phyloP scores from a whole-genome alignment of 2,797 vertebrate species.

The Melopsittacus undulatus region DNA sequence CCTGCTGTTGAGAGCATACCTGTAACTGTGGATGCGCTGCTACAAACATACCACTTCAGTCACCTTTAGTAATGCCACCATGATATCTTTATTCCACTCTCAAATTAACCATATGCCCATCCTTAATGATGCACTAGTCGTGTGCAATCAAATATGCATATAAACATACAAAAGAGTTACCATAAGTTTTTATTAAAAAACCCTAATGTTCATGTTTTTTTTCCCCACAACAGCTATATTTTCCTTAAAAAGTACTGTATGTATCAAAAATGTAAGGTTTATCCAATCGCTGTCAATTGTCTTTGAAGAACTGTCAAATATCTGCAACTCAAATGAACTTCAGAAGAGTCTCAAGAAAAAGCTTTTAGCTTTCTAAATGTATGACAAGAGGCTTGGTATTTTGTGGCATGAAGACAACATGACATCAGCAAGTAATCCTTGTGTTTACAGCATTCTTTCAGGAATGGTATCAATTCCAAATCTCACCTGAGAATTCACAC shows the following conservation, averaged over 20 bases:
- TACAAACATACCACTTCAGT: background rate
- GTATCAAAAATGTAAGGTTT: conserved; percentile 72
- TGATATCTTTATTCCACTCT: conserved; percentile 41
- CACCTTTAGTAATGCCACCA: background rate
- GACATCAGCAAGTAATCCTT: background rate
- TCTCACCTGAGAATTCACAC: background rate
- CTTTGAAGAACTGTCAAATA: conserved; percentile 73
- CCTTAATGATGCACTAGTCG: background rate
- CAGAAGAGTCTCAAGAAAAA: background rate
- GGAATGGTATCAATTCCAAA: conserved; percentile 36
- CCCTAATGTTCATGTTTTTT: conserved; percentile 62
- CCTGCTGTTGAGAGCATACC: background rate
- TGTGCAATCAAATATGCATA: conserved; percentile 23
- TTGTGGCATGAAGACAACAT: conserved; percentile 34
- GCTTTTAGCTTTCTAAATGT: background rate
- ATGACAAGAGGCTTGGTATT: conserved; percentile 38
- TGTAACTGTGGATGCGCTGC: fast-evolving
- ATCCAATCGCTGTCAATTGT: conserved; percentile 51
- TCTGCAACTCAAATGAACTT: background rate
- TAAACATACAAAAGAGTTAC: conserved; percentile 58
- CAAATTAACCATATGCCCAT: background rate
- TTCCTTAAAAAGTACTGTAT: conserved; percentile 70
- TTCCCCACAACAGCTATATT: conserved; percentile 59
- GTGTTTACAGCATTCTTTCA: conserved; percentile 50
- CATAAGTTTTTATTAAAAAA: conserved; percentile 75